A percentile compares a stretch with the other conserved stretches of the same genome.
Evolutionary conservation across 1,140 invertebrate species (phyloP).

Genomic region (Zaprionus tsacasi): DNA sequence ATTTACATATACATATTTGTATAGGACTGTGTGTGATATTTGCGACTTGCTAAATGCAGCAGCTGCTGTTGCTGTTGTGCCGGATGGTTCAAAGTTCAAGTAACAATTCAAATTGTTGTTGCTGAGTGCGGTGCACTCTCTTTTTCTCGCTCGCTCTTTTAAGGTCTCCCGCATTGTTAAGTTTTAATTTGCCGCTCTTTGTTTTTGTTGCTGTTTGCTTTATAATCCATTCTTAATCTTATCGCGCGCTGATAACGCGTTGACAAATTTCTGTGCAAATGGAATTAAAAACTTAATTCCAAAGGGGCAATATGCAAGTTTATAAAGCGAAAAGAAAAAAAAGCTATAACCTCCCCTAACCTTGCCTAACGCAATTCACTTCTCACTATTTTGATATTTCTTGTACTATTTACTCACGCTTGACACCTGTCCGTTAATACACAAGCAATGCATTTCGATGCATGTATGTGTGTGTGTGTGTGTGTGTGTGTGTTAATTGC

Average conservation of each 20-base stretch:
- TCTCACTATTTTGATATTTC: not conserved
- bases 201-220: not conserved
- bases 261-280: not conserved
- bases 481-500: not conserved
- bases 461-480: not conserved
- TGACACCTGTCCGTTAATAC: slow-evolving; percentile 2
- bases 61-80: not conserved
- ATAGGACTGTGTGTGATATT: not conserved
- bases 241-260: slow-evolving; percentile 25
- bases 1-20: not conserved
- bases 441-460: not conserved
- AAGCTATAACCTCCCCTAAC: not conserved
- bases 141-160: not conserved
- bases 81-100: slow-evolving; percentile 38
- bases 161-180: not conserved
- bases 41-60: not conserved
- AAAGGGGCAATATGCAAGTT: not conserved
- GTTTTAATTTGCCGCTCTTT: not conserved
- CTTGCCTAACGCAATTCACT: not conserved
- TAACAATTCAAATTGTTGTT: slow-evolving; percentile 14
- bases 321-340: not conserved
- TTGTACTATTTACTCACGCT: not conserved
- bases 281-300: slow-evolving; percentile 15
- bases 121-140: slow-evolving; percentile 6
- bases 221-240: slow-evolving; percentile 28